Evolutionary conservation across 2,113 vertebrate genomes (phyloP).

Genomic region (Shinisaurus crocodilurus): DNA sequence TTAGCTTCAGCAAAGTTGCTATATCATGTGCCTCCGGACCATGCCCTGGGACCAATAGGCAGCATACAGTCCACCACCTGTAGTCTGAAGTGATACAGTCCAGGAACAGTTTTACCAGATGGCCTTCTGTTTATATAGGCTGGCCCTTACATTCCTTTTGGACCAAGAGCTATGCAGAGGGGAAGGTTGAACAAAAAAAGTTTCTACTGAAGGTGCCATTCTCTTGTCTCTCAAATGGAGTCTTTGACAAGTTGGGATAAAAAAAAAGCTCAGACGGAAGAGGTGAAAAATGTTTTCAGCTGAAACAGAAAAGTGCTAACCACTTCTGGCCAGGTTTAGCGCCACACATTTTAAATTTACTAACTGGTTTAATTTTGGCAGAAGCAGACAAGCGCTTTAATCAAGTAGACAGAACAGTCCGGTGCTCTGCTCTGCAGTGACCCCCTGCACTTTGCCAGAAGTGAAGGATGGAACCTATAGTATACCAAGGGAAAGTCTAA

Average conservation of each 20-base stretch:
- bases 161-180: background rate
- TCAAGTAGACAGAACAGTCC: slow-evolving; percentile 1
- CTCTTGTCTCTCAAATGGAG: background rate
- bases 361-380: slow-evolving; percentile 30
- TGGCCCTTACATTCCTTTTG: background rate
- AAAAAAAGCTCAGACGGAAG: background rate
- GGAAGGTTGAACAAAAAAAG: background rate
- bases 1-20: no score
- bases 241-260: background rate
- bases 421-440: slow-evolving; percentile 19
- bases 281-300: slow-evolving; percentile 2
- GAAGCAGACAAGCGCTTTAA: background rate
- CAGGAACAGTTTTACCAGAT: background rate
- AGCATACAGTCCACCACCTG: background rate
- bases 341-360: slow-evolving; percentile 7
- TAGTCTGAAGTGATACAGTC: background rate
- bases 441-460: slow-evolving; percentile 19
- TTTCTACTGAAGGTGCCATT: background rate
- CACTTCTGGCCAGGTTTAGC: background rate
- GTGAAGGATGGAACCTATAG: slow-evolving; percentile 35
- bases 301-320: slow-evolving; percentile 21
- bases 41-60: background rate
- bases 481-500: slow-evolving; percentile 47
- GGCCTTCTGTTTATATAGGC: background rate
- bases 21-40: no score